These are phyloP conservation scores for Philonicus albiceps DNA, from an alignment of 2,888 invertebrate genomes.

Conservation along the genomic window DNA sequence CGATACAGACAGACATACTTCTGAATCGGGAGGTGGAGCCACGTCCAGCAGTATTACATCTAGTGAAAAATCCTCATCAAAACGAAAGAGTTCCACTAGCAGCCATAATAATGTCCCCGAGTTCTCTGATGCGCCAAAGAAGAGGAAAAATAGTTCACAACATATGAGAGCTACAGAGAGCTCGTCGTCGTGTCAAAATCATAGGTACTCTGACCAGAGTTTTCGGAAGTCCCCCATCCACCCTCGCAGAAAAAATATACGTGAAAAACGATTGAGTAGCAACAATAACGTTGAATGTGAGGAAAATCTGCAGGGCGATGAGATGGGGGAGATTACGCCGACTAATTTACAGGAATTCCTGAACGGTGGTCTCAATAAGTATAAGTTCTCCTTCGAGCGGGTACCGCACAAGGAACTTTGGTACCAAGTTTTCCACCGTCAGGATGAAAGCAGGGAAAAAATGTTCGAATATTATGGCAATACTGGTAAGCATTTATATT, in stretches of 20 bases:
- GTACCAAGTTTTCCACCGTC: conserved; percentile 80
- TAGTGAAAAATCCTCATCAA: background rate
- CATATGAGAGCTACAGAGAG: background rate
- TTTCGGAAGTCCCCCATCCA: conserved; percentile 63
- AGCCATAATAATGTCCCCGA: background rate
- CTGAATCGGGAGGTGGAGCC: conserved; percentile 56
- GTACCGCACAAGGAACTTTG: conserved; percentile 78
- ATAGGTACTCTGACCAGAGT: conserved; percentile 53
- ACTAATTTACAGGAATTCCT: background rate
- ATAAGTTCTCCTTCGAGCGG: conserved; percentile 78
- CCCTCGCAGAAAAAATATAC: conserved; percentile 41
- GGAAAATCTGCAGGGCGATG: conserved; percentile 58
- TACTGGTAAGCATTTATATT: conserved; percentile 50
- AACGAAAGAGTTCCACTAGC: background rate
- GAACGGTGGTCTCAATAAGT: conserved; percentile 56
- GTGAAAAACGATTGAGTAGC: conserved; percentile 43
- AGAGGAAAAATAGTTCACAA: background rate
- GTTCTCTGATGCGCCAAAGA: background rate
- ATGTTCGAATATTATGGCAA: conserved; percentile 66
- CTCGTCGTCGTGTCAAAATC: background rate
- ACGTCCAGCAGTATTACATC: conserved; percentile 53
- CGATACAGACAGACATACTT: conserved; percentile 65
- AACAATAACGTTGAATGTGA: conserved; percentile 41
- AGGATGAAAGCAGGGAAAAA: conserved; percentile 75
- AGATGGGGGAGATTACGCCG: conserved; percentile 59